phyloP scores from a whole-genome alignment of 2,797 vertebrate genomes.

The Varecia variegata region DNA sequence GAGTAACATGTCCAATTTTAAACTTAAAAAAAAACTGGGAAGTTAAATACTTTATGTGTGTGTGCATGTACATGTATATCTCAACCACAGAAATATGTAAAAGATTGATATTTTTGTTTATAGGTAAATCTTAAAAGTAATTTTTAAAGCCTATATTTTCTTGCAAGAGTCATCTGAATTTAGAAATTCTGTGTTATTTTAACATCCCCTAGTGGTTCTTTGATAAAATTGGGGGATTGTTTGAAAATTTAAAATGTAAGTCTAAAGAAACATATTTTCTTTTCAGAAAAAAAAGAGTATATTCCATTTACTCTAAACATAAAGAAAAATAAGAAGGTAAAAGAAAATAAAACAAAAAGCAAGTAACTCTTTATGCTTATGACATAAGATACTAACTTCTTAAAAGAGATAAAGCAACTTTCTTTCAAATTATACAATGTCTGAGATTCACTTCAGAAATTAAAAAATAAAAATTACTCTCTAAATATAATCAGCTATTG shows the following conservation, averaged over 20 bases:
- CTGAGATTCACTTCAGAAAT: neutral
- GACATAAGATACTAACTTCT: neutral
- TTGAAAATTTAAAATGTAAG: conserved; percentile 23
- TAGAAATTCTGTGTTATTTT: neutral
- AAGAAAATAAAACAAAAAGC: neutral
- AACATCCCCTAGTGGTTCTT: neutral
- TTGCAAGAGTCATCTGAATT: neutral
- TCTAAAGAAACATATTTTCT: neutral
- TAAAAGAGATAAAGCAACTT: neutral
- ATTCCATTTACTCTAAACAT: neutral
- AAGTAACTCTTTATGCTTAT: neutral
- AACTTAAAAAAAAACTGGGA: neutral
- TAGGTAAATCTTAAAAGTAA: neutral
- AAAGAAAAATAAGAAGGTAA: neutral
- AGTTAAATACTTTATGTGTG: neutral
- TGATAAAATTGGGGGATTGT: neutral
- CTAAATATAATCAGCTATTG: neutral
- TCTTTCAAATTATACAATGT: neutral
- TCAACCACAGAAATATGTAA: neutral
- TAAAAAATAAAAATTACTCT: neutral
- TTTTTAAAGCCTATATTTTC: neutral
- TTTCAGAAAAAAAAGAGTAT: conserved; percentile 26
- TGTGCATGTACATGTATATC: neutral
- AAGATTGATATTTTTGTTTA: neutral
- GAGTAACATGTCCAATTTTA: neutral